Evolutionary conservation across 2,113 vertebrate species (phyloP).

Genomic region (Romanogobio albipinnatus): DNA sequence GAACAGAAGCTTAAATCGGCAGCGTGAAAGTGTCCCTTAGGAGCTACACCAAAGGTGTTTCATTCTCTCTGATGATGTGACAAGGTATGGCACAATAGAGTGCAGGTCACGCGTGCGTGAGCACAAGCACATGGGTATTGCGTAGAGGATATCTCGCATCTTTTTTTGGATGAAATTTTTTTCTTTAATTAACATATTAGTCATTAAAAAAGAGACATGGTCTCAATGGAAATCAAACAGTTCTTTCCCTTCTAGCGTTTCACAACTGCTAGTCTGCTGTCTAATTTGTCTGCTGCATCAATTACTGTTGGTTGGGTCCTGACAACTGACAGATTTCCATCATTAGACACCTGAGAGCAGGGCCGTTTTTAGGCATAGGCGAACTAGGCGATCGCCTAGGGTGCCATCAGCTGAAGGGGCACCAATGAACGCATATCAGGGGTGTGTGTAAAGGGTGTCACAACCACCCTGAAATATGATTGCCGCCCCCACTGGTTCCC

Average conservation of each 20-base stretch:
- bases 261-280: neutral
- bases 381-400: too few relatives aligned
- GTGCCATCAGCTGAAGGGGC: too few relatives aligned
- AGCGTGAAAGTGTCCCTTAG: slow-evolving; percentile 20
- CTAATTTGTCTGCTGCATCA: neutral
- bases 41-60: slow-evolving; percentile 10
- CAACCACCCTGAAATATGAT: too few relatives aligned
- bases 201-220: slow-evolving; percentile 7
- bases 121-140: neutral
- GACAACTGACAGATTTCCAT: slow-evolving; percentile 3
- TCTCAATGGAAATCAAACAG: slow-evolving; percentile 10
- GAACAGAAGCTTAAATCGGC: slow-evolving; percentile 22
- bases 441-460: too few relatives aligned
- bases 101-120: slow-evolving; percentile 10
- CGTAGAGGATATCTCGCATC: neutral
- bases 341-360: neutral
- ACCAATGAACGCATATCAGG: too few relatives aligned
- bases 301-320: neutral
- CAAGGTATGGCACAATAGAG: neutral
- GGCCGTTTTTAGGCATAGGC: too few relatives aligned
- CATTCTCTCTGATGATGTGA: slow-evolving; percentile 22
- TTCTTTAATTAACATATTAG: slow-evolving; percentile 25
- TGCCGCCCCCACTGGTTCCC: too few relatives aligned
- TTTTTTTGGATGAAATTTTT: neutral
- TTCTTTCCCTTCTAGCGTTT: neutral